phyloP scores from a whole-genome alignment of 2,113 vertebrate species.

The Xenopus laevis region DNA sequence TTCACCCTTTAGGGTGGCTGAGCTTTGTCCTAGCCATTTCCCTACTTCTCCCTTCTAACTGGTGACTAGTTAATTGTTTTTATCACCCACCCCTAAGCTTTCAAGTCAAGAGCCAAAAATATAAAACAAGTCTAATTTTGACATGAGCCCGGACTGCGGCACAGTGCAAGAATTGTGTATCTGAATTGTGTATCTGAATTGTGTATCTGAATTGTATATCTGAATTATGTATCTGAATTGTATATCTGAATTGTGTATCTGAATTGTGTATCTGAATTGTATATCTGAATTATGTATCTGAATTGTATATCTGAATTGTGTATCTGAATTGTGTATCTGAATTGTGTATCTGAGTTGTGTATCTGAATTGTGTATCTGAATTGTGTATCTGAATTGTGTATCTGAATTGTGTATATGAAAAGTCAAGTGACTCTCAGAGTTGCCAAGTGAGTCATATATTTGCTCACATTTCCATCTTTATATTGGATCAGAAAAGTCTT shows the following conservation, averaged over 20 bases:
- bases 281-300: too few species aligned
- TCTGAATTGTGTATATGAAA: not conserved
- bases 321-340: not conserved
- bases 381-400: too few species aligned
- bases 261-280: not conserved
- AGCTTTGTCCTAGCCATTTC: constrained; percentile 68
- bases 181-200: not conserved
- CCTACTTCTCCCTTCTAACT: constrained; percentile 64
- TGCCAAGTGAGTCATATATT: not conserved
- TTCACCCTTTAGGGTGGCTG: constrained; percentile 55
- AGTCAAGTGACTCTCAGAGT: not conserved
- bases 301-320: too few species aligned
- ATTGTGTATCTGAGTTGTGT: not conserved
- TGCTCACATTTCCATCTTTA: not conserved
- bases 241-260: not conserved
- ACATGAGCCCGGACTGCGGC: not conserved
- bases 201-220: not conserved
- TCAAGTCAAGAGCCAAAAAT: constrained; percentile 47
- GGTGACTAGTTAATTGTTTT: constrained; percentile 68
- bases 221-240: too few species aligned
- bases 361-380: not conserved
- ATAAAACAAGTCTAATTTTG: constrained; percentile 15
- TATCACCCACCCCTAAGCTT: constrained; percentile 66
- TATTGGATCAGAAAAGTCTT: not conserved
- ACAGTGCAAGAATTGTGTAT: constrained; percentile 10